Evolutionary conservation across 2,888 invertebrate genomes (phyloP).

Genomic region (Anoplius nigerrimus): DNA sequence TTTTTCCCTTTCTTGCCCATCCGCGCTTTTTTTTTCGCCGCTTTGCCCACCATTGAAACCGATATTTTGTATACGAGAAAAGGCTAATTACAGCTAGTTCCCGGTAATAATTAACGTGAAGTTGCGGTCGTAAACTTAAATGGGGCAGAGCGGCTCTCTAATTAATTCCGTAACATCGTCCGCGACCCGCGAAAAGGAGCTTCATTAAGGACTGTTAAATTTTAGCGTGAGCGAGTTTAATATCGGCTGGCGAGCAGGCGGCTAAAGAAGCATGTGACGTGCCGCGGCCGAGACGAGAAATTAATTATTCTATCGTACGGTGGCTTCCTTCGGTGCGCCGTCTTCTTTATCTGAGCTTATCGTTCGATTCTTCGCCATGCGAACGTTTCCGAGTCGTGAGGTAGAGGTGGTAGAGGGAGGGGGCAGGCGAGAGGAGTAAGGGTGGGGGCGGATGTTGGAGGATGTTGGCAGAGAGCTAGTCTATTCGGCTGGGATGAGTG

Average conservation of each 20-base stretch:
- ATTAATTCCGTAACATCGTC: constrained; percentile 59
- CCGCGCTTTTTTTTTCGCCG: background rate
- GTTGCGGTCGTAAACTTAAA: constrained; percentile 60
- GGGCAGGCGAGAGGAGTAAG: no score
- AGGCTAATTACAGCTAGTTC: constrained; percentile 62
- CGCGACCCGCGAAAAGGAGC: constrained; percentile 53
- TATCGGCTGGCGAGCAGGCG: constrained; percentile 19
- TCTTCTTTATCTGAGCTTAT: no score
- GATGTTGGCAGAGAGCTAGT: no score
- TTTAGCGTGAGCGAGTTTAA: constrained; percentile 42
- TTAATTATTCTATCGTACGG: no score
- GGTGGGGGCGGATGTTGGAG: no score
- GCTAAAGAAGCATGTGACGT: background rate
- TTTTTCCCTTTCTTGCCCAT: constrained; percentile 7
- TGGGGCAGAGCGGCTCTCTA: constrained; percentile 60
- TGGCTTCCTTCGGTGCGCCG: no score
- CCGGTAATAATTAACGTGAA: constrained; percentile 60
- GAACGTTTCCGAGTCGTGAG: no score
- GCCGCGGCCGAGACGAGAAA: no score
- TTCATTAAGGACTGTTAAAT: constrained; percentile 59
- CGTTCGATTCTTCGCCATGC: no score
- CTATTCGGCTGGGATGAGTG: no score
- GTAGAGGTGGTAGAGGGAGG: no score
- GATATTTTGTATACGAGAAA: constrained; percentile 58
- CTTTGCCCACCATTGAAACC: constrained; percentile 36